Evolutionary conservation across 1,140 invertebrate species (phyloP).

Genomic region (Cylas formicarius): DNA sequence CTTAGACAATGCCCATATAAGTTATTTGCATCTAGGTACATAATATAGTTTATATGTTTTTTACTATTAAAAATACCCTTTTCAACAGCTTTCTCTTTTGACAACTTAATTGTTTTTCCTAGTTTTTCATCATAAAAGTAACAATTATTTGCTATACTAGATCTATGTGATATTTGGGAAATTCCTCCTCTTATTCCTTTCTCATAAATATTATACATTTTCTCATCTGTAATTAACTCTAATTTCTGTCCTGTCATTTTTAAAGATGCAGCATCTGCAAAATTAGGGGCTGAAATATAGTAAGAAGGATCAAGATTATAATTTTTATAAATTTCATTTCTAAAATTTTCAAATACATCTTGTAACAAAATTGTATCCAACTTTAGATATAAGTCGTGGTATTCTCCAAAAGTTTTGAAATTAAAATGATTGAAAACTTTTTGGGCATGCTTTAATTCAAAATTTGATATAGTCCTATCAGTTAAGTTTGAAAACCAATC

Average conservation of each 20-base stretch:
- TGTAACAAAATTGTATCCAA: constrained; percentile 14
- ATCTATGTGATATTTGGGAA: constrained; percentile 12
- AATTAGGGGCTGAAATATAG: constrained; percentile 16
- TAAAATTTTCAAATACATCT: constrained; percentile 13
- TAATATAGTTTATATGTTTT: constrained; percentile 17
- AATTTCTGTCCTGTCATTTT: constrained; percentile 17
- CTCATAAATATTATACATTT: constrained; percentile 17
- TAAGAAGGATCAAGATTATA: constrained; percentile 16
- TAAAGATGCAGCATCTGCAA: constrained; percentile 12
- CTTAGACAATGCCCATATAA: constrained; percentile 48
- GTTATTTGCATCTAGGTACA: constrained; percentile 18
- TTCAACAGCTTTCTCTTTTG: constrained; percentile 18
- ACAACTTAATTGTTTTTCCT: constrained; percentile 13
- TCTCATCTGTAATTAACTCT: constrained; percentile 14
- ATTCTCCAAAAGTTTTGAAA: constrained; percentile 15
- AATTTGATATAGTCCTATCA: constrained; percentile 12
- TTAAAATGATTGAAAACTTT: constrained; percentile 15
- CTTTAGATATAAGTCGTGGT: constrained; percentile 16
- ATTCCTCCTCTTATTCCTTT: constrained; percentile 15
- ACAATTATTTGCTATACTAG: constrained; percentile 18
- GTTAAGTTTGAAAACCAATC: constrained; percentile 15
- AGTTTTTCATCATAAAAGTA: constrained; percentile 19
- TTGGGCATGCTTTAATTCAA: constrained; percentile 12
- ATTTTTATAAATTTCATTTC: constrained; percentile 10
- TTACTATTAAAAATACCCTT: constrained; percentile 15